Evolutionary conservation across 2,888 invertebrate species (phyloP).

Genomic region (Ganaspis brasiliensis): DNA sequence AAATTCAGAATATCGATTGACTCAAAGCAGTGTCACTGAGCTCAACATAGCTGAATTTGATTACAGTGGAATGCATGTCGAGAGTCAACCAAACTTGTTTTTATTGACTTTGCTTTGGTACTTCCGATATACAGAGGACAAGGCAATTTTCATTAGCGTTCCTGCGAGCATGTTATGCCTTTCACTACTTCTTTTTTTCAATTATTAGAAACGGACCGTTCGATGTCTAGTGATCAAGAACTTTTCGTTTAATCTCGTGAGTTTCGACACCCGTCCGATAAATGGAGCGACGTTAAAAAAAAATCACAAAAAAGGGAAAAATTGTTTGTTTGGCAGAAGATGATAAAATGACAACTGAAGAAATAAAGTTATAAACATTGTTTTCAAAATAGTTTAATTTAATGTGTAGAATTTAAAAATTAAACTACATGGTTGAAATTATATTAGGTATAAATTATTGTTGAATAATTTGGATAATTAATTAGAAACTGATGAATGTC

Average conservation of each 20-base stretch:
- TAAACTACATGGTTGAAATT: too few species aligned
- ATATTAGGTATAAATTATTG: too few species aligned
- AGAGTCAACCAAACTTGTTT: conserved; percentile 21
- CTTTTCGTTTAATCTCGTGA: conserved; percentile 17
- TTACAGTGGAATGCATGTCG: neutral
- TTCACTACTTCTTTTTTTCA: conserved; percentile 17
- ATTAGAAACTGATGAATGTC: too few species aligned
- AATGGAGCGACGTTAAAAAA: conserved; percentile 15
- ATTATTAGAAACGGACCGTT: conserved; percentile 26
- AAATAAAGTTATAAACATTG: neutral
- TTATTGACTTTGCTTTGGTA: conserved; percentile 25
- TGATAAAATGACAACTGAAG: conserved; percentile 2
- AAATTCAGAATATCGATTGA: neutral
- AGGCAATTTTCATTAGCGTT: conserved; percentile 42
- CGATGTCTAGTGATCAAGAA: conserved; percentile 18
- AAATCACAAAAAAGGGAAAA: neutral
- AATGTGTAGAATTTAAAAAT: too few species aligned
- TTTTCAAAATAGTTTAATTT: neutral
- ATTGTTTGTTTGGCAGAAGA: conserved; percentile 16
- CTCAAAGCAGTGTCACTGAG: neutral
- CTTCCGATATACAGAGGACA: conserved; percentile 11
- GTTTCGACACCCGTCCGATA: conserved; percentile 23
- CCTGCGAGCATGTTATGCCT: conserved; percentile 13
- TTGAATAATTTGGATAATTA: too few species aligned
- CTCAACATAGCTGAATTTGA: conserved; percentile 16